Evolutionary conservation across 2,113 vertebrate species (phyloP).

Genomic region (Heptranchias perlo): DNA sequence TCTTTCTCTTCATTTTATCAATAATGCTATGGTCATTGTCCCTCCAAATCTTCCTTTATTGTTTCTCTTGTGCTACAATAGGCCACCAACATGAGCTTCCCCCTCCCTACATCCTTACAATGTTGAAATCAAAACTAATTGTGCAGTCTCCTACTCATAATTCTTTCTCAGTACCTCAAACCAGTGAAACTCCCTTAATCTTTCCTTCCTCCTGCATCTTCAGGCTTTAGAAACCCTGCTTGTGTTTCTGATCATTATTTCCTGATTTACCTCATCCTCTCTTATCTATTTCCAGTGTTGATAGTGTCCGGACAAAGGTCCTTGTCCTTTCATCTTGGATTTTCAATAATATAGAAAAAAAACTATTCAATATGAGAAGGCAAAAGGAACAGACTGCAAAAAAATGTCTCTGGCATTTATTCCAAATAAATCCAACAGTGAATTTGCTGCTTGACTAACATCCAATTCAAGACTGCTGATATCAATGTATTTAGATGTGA

Average conservation of each 20-base stretch:
- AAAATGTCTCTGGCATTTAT: not conserved
- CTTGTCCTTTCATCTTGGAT: not conserved
- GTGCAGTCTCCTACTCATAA: not conserved
- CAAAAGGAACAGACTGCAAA: not conserved
- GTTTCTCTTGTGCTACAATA: not conserved
- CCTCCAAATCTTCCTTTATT: not conserved
- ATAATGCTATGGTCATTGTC: not conserved
- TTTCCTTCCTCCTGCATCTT: not conserved
- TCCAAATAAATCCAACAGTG: conserved; percentile 6
- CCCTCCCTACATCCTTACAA: not conserved
- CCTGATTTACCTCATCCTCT: not conserved
- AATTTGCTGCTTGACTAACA: not conserved
- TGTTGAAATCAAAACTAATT: not conserved
- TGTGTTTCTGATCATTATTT: not conserved
- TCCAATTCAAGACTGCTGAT: not conserved
- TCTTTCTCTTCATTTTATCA: not conserved
- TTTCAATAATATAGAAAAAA: not conserved
- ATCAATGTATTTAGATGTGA: not conserved
- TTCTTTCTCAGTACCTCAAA: not conserved
- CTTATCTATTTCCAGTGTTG: not conserved
- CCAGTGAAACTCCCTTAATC: not conserved
- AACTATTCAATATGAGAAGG: not conserved
- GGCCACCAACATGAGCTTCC: not conserved
- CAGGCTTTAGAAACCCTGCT: not conserved
- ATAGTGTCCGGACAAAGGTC: not conserved